Evolutionary conservation across 2,113 vertebrate genomes (phyloP), one percentile per base, ranked within the genome.

Genomic region (Casuarius casuarius): DNA sequence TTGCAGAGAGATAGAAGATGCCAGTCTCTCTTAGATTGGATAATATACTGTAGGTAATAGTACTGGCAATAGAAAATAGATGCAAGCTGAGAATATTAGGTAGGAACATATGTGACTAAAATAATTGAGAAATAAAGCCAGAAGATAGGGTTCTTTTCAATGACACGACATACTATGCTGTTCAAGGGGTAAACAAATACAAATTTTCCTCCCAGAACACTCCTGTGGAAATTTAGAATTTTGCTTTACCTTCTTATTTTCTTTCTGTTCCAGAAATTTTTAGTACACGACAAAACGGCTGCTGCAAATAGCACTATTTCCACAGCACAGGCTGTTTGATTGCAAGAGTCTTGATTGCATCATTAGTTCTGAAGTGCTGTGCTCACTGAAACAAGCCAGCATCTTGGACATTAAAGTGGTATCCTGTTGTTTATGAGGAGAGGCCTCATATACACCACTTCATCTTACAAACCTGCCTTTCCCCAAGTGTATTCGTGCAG

Each of bases 361-460:
- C 99, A 98, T 99, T 99, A 99, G 98, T 98, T 98, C 98, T 98
- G 98, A 98, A 98, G 99, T 98, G 98, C 98, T 98, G 98, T 98
- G 99, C 98, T 99, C 98, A 98, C 98, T 98, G 98, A 98, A 98
- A 98, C 98, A 98, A 98, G 97, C 98, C 97, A 97, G 98, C 98
- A 97, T 98, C 98, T 98, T 98, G 98, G 98, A 98, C 98, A 98
- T 99, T 99, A 99, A 98, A 98, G 98, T 98, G 98, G 98, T 98
- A 97, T 98, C 98, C 98, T 97, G 98, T 98, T 98, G 98, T 98
- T 99, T 98, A 98, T 98, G 98, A 98, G 98, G 98, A 98, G 98
- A 98, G 97, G 98, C 98, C 98, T 98, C 98, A 96, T 97, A 98
- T 97, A 97, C 97, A 96, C 98, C 98, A 98, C 98, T 98, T 98